Evolutionary conservation across 2,888 invertebrate genomes (phyloP).

Genomic region (Tethea ocularis): DNA sequence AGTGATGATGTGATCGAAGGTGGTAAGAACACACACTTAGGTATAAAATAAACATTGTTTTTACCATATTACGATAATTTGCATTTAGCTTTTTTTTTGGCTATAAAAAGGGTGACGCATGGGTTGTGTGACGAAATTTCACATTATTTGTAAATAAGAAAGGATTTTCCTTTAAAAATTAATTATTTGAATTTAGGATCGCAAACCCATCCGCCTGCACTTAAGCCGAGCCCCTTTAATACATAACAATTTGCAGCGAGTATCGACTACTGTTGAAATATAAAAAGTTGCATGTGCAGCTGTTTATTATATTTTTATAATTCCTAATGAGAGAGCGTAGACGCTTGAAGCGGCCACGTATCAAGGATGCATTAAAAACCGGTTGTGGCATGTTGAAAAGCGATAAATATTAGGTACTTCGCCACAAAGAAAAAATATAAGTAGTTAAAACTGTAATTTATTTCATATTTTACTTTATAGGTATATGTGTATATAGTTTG

Average conservation of each 20-base stretch:
- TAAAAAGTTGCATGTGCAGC: constrained; percentile 35
- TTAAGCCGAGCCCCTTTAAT: constrained; percentile 25
- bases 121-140: too few relatives aligned
- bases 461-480: background rate
- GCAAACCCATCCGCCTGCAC: background rate
- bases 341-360: constrained; percentile 41
- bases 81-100: too few relatives aligned
- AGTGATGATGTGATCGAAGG: too few relatives aligned
- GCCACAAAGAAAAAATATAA: background rate
- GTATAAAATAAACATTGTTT: too few relatives aligned
- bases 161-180: background rate
- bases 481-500: too few relatives aligned
- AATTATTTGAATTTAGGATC: background rate
- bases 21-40: too few relatives aligned
- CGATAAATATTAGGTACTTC: constrained; percentile 14
- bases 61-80: too few relatives aligned
- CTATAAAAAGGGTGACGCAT: too few relatives aligned
- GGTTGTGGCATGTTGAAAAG: constrained; percentile 12
- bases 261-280: constrained; percentile 57
- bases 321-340: constrained; percentile 63
- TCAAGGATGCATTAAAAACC: constrained; percentile 19
- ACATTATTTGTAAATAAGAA: background rate
- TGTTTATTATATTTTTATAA: constrained; percentile 73
- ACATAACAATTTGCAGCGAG: constrained; percentile 60
- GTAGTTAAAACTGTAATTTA: background rate